Evolutionary conservation across 2,113 vertebrate species (phyloP), one percentile per base, ranked within the genome.

Genomic region (Steatornis caripensis): DNA sequence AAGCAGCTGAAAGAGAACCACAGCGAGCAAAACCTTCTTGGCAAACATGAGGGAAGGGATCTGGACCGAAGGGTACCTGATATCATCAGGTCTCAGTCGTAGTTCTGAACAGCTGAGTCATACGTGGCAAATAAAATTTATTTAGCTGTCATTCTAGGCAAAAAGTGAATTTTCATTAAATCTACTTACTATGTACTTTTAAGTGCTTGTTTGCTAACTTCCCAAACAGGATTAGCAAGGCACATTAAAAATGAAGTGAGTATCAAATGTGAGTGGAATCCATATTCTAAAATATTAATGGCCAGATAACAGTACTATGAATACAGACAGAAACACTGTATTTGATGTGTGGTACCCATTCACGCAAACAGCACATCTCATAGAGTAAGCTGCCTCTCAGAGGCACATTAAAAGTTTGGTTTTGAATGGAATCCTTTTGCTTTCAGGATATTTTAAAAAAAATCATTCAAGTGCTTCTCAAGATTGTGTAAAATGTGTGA

Each of bases 21-120:
- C 24, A 79, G 61, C 48, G 7, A 78, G 69, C 12, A 96, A 87
- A 89, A 89, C 9, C 89, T 86, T 84, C 88, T 89, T 95, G 86
- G 95, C 94, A 97, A 92, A 90, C 39, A 21, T 13, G 46, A 93
- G 14, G n/a, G 43, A 74, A 78, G 46, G 68, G 32, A 70, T 57
- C 23, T 46, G 51, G 43, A 36, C 23, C 1, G 8, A 62, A 74
- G 32, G 66, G 43, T 29, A 9, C 27, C 22, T 78, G 74, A 5
- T 7, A 18, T 13, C 14, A 37, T 26, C 77, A 76, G 10, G 45
- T 61, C 60, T 70, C 11, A 64, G 41, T 23, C 17, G 18, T 41
- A 30, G 53, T 15, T 76, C 39, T 58, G 65, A 84, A 57, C 57
- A 89, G 69, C 53, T 75, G 65, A 91, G 74, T 51, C 53, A 70